These are phyloP conservation scores for Anabacerthia variegaticeps DNA, from an alignment of 2,797 vertebrate species.

Conservation along the genomic window DNA sequence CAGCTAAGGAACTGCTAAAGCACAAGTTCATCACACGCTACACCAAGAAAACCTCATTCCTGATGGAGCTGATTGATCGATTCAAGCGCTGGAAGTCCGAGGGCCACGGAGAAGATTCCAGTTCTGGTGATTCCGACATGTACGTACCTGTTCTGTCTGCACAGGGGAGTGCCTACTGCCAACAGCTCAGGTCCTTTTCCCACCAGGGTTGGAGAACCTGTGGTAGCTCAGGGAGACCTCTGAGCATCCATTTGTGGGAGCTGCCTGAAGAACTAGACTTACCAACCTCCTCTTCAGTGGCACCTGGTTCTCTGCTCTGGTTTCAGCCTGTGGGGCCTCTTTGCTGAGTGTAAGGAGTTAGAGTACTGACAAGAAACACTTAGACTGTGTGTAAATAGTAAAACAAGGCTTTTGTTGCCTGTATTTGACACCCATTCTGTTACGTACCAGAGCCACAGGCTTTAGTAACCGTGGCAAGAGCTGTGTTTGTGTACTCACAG, in stretches of 20 bases:
- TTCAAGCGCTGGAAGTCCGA: conserved; percentile 97
- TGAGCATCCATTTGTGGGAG: neutral
- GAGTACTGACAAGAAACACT: neutral
- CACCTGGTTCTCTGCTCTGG: rapidly evolving
- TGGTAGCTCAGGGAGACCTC: neutral
- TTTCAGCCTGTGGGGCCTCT: neutral
- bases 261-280: neutral
- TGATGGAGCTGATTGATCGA: conserved; percentile 90
- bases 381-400: neutral
- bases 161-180: neutral
- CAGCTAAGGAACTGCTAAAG: conserved; percentile 87
- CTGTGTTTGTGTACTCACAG: neutral
- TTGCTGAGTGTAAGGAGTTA: neutral
- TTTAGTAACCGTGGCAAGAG: neutral
- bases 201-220: neutral
- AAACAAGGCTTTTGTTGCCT: neutral
- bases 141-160: conserved; percentile 52
- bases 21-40: conserved; percentile 90
- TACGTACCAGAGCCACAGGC: neutral
- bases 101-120: conserved; percentile 94
- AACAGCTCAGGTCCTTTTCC: neutral
- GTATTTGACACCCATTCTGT: neutral
- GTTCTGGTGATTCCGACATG: conserved; percentile 96
- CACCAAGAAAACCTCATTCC: conserved; percentile 89
- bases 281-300: neutral